Base-by-base conservation (phyloP, 2,113 vertebrate genomes). In the Hypomesus transpacificus region DNA sequence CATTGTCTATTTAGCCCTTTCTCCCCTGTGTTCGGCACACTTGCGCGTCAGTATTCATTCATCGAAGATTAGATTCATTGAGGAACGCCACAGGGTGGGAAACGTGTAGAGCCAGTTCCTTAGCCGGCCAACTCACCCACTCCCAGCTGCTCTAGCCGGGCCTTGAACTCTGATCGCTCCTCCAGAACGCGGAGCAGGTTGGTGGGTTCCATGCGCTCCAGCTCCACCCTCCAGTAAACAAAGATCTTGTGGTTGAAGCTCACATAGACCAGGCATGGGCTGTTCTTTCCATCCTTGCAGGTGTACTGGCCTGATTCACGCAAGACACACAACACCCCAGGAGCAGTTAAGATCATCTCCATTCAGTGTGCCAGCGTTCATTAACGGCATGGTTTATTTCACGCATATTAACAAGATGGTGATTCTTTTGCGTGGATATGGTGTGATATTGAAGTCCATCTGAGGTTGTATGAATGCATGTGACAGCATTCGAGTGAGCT, bases 221-320 rank as follows among this genome's bases (percentile, higher is more conserved):
- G 91, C 79, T 92, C 88, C 68, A 99, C 95, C 77, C 94, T 95
- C 96, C 96, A 99, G 87, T 99, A 99, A 69, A 99, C 92, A 34
- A 96, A 95, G 85, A 99, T 97, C 87, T 98, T 98, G 80, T 98
- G 95, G 80, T 86, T 98, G 91, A 99, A 99, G 39, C 95, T 96
- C 70, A 98, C 95, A 0, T 98, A 99, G 59, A 99, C 95, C 14
- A 99, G 88, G 71, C 97, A 99, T 21, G 97, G 96, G 80, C 94
- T 96, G 80, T 99, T 98, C 73, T 78, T 92, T 34, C 93, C 93
- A 31, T 94, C 95, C 87, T 97, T 96, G 77, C 96, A 98, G 2
- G 97, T 95, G 20, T 97, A 99, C 46, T 96, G 93, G 50, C 97
- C 97, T 99, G 84, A 4, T 75, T 46, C 39, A 46, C 2, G 39